These are phyloP conservation scores for Pyrgilauda ruficollis DNA, from an alignment of 2,113 vertebrate species.

Conservation along the genomic window DNA sequence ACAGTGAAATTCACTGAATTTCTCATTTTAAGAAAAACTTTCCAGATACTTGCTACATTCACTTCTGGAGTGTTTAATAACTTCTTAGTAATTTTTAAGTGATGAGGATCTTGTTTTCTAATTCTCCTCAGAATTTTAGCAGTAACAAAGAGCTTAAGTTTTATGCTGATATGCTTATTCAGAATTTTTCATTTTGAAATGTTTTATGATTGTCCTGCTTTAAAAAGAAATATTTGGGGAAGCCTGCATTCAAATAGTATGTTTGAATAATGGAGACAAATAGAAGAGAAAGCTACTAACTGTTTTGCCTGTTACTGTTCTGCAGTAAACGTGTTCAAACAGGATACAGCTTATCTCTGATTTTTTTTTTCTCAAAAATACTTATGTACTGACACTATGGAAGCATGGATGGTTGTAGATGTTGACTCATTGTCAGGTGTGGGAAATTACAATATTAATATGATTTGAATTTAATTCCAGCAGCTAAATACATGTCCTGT, in stretches of 20 bases:
- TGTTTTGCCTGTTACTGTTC: background rate
- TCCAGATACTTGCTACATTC: background rate
- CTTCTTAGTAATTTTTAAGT: background rate
- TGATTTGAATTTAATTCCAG: background rate
- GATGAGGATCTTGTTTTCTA: background rate
- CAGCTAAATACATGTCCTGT: background rate
- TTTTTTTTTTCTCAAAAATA: background rate
- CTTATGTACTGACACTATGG: background rate
- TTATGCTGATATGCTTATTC: background rate
- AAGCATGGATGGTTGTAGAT: background rate
- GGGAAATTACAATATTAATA: background rate
- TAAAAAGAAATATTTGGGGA: background rate
- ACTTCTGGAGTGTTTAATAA: background rate
- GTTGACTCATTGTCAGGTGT: background rate
- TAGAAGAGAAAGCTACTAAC: background rate
- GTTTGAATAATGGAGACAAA: background rate
- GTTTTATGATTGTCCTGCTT: background rate
- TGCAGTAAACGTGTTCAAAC: background rate
- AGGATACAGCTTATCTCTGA: accelerated
- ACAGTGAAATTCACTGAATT: background rate
- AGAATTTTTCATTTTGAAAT: background rate
- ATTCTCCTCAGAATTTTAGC: background rate
- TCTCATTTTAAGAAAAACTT: background rate
- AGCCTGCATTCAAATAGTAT: background rate
- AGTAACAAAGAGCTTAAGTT: background rate